Evolutionary conservation across 2,797 vertebrate genomes (phyloP).

Genomic region (Accipiter superciliosus): DNA sequence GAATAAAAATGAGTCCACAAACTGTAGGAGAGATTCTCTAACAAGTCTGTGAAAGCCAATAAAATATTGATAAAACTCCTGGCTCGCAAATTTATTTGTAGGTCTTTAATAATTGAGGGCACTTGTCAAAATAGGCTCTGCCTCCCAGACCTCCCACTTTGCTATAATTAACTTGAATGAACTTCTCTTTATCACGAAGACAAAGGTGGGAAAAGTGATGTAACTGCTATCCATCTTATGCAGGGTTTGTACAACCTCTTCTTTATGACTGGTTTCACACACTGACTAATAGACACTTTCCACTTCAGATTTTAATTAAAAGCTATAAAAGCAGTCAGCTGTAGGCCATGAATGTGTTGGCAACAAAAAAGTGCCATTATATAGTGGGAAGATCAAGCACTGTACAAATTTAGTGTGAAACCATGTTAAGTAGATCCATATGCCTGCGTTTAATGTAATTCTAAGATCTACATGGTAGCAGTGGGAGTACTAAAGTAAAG

Average conservation of each 20-base stretch:
- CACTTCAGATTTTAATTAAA: conserved; percentile 80
- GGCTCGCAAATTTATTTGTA: conserved; percentile 45
- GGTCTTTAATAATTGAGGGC: neutral
- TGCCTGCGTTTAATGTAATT: conserved; percentile 24
- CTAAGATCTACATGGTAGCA: neutral
- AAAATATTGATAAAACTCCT: conserved; percentile 17
- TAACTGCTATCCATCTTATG: conserved; percentile 64
- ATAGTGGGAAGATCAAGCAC: conserved; percentile 72
- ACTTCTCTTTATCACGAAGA: conserved; percentile 52
- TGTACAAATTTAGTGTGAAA: conserved; percentile 72
- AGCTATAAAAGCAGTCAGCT: conserved; percentile 78
- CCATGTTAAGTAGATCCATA: conserved; percentile 71
- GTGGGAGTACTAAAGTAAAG: conserved; percentile 18
- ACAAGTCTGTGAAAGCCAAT: neutral
- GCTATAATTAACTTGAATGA: conserved; percentile 68
- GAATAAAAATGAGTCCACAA: neutral
- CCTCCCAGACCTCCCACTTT: conserved; percentile 59
- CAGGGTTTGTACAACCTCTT: conserved; percentile 60
- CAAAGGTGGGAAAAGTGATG: conserved; percentile 66
- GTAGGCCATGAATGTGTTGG: conserved; percentile 70
- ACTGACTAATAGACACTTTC: conserved; percentile 74
- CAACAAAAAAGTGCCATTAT: conserved; percentile 65
- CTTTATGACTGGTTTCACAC: conserved; percentile 67
- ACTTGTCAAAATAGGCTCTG: conserved; percentile 50
- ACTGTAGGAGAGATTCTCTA: neutral